These are phyloP conservation scores for Allobates femoralis DNA, from an alignment of 2,797 vertebrate species.

Conservation along the genomic window DNA sequence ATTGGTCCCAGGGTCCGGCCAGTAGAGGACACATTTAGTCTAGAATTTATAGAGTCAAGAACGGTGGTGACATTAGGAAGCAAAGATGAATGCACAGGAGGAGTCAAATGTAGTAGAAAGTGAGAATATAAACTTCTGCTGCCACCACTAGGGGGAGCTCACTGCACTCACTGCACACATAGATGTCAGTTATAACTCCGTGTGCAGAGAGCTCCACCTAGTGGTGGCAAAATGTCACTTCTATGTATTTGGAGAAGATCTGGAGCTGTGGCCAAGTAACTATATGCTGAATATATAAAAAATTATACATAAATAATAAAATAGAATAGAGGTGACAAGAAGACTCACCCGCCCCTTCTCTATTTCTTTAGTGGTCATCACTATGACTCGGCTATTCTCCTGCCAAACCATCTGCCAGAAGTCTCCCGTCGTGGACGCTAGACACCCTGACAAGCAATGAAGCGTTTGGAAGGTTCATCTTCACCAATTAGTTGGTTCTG, in stretches of 20 bases:
- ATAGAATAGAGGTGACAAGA: background rate
- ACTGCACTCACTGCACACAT: background rate
- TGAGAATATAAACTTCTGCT: background rate
- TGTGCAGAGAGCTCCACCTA: too few relatives aligned
- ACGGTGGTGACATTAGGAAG: background rate
- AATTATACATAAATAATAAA: background rate
- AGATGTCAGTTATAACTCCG: too few relatives aligned
- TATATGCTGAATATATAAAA: background rate
- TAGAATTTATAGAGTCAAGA: constrained; percentile 64
- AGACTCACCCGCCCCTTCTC: constrained; percentile 92
- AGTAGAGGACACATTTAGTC: constrained; percentile 97
- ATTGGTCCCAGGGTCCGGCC: constrained; percentile 78
- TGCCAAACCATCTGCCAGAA: constrained; percentile 99
- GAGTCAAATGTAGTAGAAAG: background rate
- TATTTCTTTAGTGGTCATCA: constrained; percentile 96
- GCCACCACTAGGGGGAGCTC: background rate
- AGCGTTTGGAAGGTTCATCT: constrained; percentile 81
- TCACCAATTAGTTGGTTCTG: constrained; percentile 77
- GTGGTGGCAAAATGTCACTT: too few relatives aligned
- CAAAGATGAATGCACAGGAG: background rate
- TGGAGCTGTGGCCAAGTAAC: too few relatives aligned
- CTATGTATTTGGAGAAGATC: too few relatives aligned
- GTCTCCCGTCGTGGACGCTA: constrained; percentile 86
- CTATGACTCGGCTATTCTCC: constrained; percentile 86
- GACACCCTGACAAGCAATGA: constrained; percentile 93